Evolutionary conservation across 2,113 vertebrate genomes (phyloP).

Genomic region (Onychorhynchus coronatus): DNA sequence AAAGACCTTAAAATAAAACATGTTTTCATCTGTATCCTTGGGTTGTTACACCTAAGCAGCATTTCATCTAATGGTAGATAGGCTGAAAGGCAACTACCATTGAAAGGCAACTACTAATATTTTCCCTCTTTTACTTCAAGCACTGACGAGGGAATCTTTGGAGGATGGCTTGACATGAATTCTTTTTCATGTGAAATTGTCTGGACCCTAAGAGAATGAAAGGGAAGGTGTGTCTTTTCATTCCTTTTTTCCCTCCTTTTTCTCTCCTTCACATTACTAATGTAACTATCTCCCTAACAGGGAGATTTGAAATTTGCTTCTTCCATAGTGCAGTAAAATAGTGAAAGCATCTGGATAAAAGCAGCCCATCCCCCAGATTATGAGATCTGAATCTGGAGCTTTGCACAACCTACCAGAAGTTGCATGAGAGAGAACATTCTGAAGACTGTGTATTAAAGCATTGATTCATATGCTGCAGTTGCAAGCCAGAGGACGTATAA

Average conservation of each 20-base stretch:
- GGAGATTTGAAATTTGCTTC: background rate
- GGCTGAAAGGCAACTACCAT: background rate
- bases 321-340: background rate
- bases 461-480: background rate
- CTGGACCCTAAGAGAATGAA: background rate
- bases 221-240: background rate
- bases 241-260: background rate
- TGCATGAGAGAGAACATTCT: background rate
- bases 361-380: background rate
- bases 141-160: background rate
- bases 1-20: background rate
- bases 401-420: background rate
- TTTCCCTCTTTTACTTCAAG: background rate
- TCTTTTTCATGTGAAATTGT: background rate
- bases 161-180: background rate
- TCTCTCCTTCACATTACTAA: background rate
- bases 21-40: background rate
- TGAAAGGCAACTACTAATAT: too few species aligned
- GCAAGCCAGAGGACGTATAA: conserved; percentile 23
- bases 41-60: background rate
- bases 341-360: background rate
- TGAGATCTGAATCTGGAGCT: background rate
- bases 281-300: background rate
- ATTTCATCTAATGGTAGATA: background rate
- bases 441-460: background rate